Base-by-base conservation (phyloP, 1,140 invertebrate genomes). In the Lethrus apterus region DNA sequence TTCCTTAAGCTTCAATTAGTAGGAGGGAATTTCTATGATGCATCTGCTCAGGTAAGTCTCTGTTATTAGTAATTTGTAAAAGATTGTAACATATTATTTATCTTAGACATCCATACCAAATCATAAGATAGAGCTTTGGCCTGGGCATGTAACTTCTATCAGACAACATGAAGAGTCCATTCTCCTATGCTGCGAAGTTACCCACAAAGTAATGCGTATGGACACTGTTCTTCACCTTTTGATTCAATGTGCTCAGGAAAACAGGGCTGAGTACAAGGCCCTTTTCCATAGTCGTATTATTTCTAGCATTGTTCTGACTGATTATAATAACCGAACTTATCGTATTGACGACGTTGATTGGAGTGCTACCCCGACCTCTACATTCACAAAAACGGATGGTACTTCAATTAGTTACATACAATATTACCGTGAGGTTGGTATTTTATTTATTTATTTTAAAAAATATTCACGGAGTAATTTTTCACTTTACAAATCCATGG, bases 261-360 rank as follows among this genome's bases (percentile, higher is more conserved):
- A 72, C 21, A 59, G 63, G 2, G 26, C 51, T 4, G 65, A 75
- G 24, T 78, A 76, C 51, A 71, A 73, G 48, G 69, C 72, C 7
- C 65, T 67, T 0, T 81, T 81, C 42, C 65, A 68, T 7, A 73
- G 77, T 18, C 68, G 72, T 32, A 58, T 91, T 0, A 64, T 87
- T 18, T 87, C 86, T 52, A 59, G 60, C 59, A 45, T 82, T 38
- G 89, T 97, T 0, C 63, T 97, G n/a, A 96, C 93, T 0, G 74
- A 83, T 35, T 97, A 97, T 57, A 97, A 97, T 56, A 93, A 94
- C 57, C 84, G 79, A 60, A 87, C 86, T 0, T 97, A 97, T 60
- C 70, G 80, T 21, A 72, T 98, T 17, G 91, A 94, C 68, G 93
- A 97, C 60, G 79, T 98, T 2, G 72, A 83, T 31, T 80, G 79